A percentile compares a stretch with the other conserved stretches of the same genome.
These are phyloP conservation scores for Salmo trutta DNA, from an alignment of 2,797 vertebrate genomes.

Conservation along the genomic window DNA sequence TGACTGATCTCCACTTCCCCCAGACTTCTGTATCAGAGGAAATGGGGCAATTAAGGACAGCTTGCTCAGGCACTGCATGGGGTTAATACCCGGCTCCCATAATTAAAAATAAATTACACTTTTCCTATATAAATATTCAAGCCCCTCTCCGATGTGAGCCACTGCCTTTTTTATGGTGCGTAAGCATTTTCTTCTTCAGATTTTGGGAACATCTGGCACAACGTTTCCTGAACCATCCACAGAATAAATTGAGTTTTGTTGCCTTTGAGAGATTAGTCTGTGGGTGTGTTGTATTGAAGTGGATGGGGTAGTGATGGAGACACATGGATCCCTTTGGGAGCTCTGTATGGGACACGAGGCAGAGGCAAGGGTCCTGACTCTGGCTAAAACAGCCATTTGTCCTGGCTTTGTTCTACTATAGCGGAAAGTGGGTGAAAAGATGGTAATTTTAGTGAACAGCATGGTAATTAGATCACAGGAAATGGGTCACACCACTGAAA, in stretches of 20 bases:
- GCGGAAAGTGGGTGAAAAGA: constrained; percentile 50
- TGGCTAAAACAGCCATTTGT: constrained; percentile 49
- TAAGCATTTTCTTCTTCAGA: constrained; percentile 53
- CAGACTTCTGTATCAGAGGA: constrained; percentile 73
- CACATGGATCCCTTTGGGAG: constrained; percentile 33
- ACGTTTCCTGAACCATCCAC: constrained; percentile 72
- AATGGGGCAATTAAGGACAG: constrained; percentile 86
- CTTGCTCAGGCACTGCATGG: constrained; percentile 79
- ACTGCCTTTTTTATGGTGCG: constrained; percentile 71
- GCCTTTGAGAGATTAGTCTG: constrained; percentile 61
- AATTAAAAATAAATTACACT: constrained; percentile 86
- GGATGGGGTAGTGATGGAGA: constrained; percentile 46
- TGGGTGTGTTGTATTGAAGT: constrained; percentile 31
- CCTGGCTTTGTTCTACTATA: constrained; percentile 55
- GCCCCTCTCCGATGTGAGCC: constrained; percentile 66
- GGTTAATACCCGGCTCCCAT: constrained; percentile 80
- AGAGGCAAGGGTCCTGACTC: constrained; percentile 44
- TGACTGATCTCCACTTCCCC: constrained; percentile 67
- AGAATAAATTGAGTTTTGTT: constrained; percentile 71
- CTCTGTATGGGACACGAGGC: constrained; percentile 27
- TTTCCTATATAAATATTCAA: constrained; percentile 81
- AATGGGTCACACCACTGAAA: constrained; percentile 24
- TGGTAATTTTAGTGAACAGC: constrained; percentile 51
- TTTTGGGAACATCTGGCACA: constrained; percentile 77
- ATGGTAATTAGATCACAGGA: constrained; percentile 53